A percentile compares a stretch with the other conserved stretches of the same genome.
These are phyloP conservation scores for Hippopotamus amphibius DNA, from an alignment of 2,113 vertebrate species.

Conservation along the genomic window DNA sequence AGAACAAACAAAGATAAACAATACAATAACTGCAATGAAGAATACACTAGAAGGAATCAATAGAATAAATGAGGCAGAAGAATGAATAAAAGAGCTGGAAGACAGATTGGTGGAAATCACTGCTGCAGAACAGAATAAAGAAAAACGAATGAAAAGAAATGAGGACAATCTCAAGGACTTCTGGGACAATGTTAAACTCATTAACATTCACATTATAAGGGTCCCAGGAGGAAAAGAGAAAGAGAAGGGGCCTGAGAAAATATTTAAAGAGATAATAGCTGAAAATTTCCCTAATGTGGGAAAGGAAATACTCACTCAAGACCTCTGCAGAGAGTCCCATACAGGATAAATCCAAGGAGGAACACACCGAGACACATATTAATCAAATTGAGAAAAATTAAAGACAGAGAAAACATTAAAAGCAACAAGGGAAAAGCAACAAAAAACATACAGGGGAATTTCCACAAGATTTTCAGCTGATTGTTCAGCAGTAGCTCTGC, in stretches of 20 bases:
- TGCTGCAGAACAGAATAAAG: background rate
- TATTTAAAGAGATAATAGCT: background rate
- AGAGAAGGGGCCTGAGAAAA: background rate
- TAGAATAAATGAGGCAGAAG: background rate
- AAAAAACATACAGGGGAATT: background rate
- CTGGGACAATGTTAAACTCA: background rate
- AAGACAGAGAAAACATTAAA: background rate
- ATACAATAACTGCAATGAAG: background rate
- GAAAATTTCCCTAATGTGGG: background rate
- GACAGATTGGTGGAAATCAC: background rate
- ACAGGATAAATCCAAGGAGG: background rate
- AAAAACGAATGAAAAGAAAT: background rate
- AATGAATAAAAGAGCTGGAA: background rate
- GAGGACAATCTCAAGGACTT: background rate
- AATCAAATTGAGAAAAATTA: background rate
- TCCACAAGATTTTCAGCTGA: background rate
- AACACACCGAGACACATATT: background rate
- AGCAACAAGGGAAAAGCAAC: background rate
- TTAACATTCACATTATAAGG: background rate
- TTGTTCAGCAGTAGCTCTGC: background rate
- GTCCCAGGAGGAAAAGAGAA: background rate
- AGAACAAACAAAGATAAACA: background rate
- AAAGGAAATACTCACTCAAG: background rate
- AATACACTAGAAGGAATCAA: background rate
- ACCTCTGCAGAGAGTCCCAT: background rate